Evolutionary conservation across 2,888 invertebrate genomes (phyloP), one percentile per base, ranked within the genome.

Genomic region (Drosophila neonasuta): DNA sequence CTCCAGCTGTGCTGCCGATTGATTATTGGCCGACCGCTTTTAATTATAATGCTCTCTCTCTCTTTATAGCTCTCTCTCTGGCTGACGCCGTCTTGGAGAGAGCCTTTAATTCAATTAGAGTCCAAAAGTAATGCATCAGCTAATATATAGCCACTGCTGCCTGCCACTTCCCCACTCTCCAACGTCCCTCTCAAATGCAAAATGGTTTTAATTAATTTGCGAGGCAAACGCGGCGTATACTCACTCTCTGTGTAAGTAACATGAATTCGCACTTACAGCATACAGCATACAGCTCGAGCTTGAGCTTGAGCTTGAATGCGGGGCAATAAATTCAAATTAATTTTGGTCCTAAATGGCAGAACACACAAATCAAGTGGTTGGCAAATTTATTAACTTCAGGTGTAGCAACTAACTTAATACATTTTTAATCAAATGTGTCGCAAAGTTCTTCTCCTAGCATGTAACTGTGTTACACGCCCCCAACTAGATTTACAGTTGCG

Each of bases 291-390:
- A n/a, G 32, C 10, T 24, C 32, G 32, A 24, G 24, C 6, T 6
- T 24, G 24, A 20, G 20, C 20, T 20, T 20, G n/a, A 11, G 36
- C 36, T 36, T n/a, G 36, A 36, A 11, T 11, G 36, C 36, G 36
- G 44, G 61, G 73, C 78, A 73, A 82, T 84, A 82, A 80, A 82
- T 82, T 80, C 80, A 59, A 82, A 87, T 84, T 84, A 87, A 82
- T 77, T 83, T 77, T 50, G 58, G 71, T 58, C 46, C 34, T 24
- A 60, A 10, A 46, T 17, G 34, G 15, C 41, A 41, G 39, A 13
- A 41, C 39, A 57, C 62, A 67, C 71, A 67, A 79, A 79, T 73
- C 76, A 76, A 63, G 61, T 52, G 48, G 13, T 55, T 20, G 20
- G 17, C 34, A 50, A 68, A 73, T 68, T 73, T 64, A 77, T 77